Evolutionary conservation across 2,113 vertebrate genomes (phyloP).

Genomic region (Rhinolophus sinicus): DNA sequence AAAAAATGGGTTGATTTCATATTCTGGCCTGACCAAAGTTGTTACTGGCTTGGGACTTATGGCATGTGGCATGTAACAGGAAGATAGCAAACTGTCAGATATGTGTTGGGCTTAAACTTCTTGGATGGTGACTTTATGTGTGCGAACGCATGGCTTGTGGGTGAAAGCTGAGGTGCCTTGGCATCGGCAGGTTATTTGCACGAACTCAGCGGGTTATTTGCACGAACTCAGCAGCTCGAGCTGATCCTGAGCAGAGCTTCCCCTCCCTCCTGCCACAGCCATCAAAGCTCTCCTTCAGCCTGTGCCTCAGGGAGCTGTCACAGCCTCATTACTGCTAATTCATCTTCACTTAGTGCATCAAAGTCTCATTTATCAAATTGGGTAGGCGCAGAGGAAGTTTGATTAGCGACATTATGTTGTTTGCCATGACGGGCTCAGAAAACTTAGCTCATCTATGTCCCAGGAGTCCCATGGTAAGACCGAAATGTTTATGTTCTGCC

Average conservation of each 20-base stretch:
- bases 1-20: not conserved
- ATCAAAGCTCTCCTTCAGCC: constrained; percentile 67
- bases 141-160: not conserved
- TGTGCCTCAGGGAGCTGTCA: constrained; percentile 73
- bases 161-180: not conserved
- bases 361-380: constrained; percentile 74
- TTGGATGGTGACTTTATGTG: not conserved
- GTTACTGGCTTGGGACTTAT: not conserved
- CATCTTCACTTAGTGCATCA: constrained; percentile 76
- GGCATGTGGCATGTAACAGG: not conserved
- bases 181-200: not conserved
- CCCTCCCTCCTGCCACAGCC: constrained; percentile 63
- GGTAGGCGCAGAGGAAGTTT: constrained; percentile 77
- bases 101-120: not conserved
- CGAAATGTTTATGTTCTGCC: not conserved
- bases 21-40: not conserved
- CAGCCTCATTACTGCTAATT: constrained; percentile 79
- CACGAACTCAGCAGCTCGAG: not conserved
- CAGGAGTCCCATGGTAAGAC: constrained; percentile 60
- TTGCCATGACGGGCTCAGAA: constrained; percentile 59
- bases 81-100: not conserved
- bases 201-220: not conserved
- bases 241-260: not conserved
- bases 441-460: constrained; percentile 68
- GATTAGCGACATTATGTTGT: constrained; percentile 72